These are phyloP conservation scores for Symphodus melops DNA, from an alignment of 2,113 vertebrate genomes.

Conservation along the genomic window DNA sequence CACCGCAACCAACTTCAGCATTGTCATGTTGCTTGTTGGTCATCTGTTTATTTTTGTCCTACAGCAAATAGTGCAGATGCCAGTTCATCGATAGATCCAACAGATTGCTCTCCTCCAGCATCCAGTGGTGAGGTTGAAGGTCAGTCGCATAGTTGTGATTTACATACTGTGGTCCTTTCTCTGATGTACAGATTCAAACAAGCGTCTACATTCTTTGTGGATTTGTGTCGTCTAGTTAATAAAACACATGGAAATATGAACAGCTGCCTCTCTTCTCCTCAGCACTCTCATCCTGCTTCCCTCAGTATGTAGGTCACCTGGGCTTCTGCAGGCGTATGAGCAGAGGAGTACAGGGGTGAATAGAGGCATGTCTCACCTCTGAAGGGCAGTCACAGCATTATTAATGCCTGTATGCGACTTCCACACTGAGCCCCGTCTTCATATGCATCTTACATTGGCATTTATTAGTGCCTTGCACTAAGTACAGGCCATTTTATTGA, in stretches of 20 bases:
- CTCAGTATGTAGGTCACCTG: slow-evolving; percentile 67
- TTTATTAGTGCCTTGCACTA: slow-evolving; percentile 99
- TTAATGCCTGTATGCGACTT: slow-evolving; percentile 90
- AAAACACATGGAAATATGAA: slow-evolving; percentile 68
- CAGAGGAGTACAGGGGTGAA: slow-evolving; percentile 36
- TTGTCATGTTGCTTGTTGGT: neutral
- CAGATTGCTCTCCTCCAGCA: slow-evolving; percentile 1
- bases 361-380: slow-evolving; percentile 55
- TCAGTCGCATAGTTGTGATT: slow-evolving; percentile 29
- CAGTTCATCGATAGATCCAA: slow-evolving; percentile 8
- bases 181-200: slow-evolving; percentile 24
- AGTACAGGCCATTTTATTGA: slow-evolving; percentile 99
- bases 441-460: slow-evolving; percentile 97
- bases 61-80: slow-evolving; percentile 1
- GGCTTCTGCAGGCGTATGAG: slow-evolving; percentile 62
- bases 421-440: slow-evolving; percentile 88
- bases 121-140: slow-evolving; percentile 39
- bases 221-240: slow-evolving; percentile 68
- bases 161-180: slow-evolving; percentile 29
- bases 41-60: slow-evolving; percentile 15
- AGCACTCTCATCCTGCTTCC: slow-evolving; percentile 27
- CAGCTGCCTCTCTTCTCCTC: slow-evolving; percentile 38
- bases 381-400: slow-evolving; percentile 86
- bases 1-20: slow-evolving; percentile 17
- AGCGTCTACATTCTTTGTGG: slow-evolving; percentile 46